Evolutionary conservation across 2,888 invertebrate species (phyloP), one percentile per base, ranked within the genome.

Genomic region (Caradrina kadenii): DNA sequence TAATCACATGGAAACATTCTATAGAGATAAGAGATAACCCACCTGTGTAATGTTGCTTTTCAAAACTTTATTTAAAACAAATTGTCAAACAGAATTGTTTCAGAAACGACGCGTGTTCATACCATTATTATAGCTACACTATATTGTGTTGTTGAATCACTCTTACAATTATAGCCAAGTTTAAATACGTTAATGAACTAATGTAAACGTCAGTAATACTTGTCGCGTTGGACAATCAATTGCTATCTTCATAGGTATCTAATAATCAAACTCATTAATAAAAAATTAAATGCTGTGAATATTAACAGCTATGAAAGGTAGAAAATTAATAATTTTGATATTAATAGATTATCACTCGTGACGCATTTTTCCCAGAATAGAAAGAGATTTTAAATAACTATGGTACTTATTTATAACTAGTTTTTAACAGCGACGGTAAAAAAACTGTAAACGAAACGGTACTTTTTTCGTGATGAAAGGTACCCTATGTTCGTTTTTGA

Each of bases 111-210:
- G 58, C 58, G 67, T 67, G 53, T 54, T 67, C 19, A 21, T 26
- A 48, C 39, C 4, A 22, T 58, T 49, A 42, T 61, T 42, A 50
- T 31, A 52, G 13, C 42, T 53, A 21, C 13, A 56, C 49, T 53
- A 17, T 61, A 52, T 64, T 62, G 58, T 72, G 26, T 60, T 39
- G 54, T 62, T 66, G 73, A 55, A 55, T 76, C 73, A 72, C 26
- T 54, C n/a, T 49, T 22, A 26, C 39, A 55, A 49, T 39, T 48
- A 59, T 35, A 53, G 76, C 74, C 79, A 79, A 79, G 63, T 76
- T 73, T 76, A 67, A 76, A 76, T 79, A 54, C 45, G 52, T 19
- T 50, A 72, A 62, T 76, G 58, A 63, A 71, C 49, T 19, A 58
- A 59, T 59, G 17, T 19, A 26, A 45, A 48, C 31, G 54, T 73